Evolutionary conservation across 2,797 vertebrate genomes (phyloP), one percentile per base, ranked within the genome.

Genomic region (Periparus ater): DNA sequence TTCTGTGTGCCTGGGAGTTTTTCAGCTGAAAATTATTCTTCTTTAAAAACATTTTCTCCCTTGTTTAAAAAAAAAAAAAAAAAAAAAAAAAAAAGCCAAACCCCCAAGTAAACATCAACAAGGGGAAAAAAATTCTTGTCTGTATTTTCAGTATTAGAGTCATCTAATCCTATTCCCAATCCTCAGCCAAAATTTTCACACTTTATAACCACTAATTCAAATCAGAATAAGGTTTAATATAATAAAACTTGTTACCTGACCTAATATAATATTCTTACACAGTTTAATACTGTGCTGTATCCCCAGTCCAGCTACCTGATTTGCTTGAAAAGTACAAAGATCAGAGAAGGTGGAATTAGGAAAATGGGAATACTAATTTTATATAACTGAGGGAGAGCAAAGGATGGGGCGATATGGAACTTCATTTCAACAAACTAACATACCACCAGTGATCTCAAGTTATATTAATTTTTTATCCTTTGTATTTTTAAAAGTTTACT

Each of bases 401-500:
- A 74, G 7, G 20, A 68, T 38, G 30, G 5, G 4, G 18, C 2
- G 8, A 34, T 26, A 79, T 23, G 15, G 45, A 89, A 71, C 29
- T 60, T 22, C 19, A 29, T 71, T 80, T 30, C 29, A 62, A 34
- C 34, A 63, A 27, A 40, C 19, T 54, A 78, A 61, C 8, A 29
- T 60, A 60, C 48, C 77, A 89, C 48, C 22, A 34, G 20, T 48
- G 79, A 76, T 92, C 95, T 93, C 45, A 68, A 85, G 58, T 65
- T n/a, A 16, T 34, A 91, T 76, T 85, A 87, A 32, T 88, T 93
- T 66, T 87, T 82, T 30, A 66, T 85, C n/a, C 40, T 88, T 34
- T 44, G 42, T 95, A 86, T 95, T 96, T 96, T 94, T 77, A 67
- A 94, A 97, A 95, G 96, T 98, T 97, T 97, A 90, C 97, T 97